These are phyloP conservation scores for Aphidoletes aphidimyza DNA, from an alignment of 2,888 invertebrate species.

Conservation along the genomic window DNA sequence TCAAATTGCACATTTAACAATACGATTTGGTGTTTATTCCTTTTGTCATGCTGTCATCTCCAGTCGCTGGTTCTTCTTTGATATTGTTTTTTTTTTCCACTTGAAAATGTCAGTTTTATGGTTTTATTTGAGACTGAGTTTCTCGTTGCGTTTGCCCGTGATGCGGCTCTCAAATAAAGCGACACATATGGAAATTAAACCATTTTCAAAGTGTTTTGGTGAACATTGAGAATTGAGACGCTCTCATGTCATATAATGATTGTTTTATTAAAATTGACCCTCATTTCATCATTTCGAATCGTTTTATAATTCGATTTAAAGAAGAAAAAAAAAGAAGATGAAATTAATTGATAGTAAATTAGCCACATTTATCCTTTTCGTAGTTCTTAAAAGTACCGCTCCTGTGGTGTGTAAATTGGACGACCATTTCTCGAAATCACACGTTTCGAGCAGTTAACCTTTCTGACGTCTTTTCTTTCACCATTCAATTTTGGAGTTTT, in stretches of 20 bases:
- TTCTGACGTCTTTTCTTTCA: not conserved
- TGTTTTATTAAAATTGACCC: constrained; percentile 7
- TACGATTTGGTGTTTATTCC: constrained; percentile 46
- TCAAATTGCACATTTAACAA: constrained; percentile 47
- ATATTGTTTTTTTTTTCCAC: not conserved
- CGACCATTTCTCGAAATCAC: constrained; percentile 28
- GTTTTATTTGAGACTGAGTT: constrained; percentile 3
- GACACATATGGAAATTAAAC: constrained; percentile 34
- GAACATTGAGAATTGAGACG: not conserved
- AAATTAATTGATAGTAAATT: constrained; percentile 51
- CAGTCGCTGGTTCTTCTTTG: constrained; percentile 10
- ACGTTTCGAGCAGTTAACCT: not conserved
- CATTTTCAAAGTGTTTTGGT: not conserved
- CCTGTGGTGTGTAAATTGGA: not conserved
- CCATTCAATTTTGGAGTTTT: not conserved
- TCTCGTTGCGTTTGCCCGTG: not conserved
- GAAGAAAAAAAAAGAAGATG: too few species aligned
- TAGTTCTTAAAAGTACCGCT: not conserved
- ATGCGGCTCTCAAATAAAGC: too few species aligned
- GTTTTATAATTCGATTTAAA: constrained; percentile 39
- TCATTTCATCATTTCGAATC: not conserved
- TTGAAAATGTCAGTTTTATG: constrained; percentile 44
- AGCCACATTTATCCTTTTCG: constrained; percentile 6
- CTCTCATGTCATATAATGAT: constrained; percentile 40
- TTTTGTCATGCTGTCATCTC: constrained; percentile 41